phyloP scores from a whole-genome alignment of 35 echinoderm and acorn worm species.

The Anneissia japonica region DNA sequence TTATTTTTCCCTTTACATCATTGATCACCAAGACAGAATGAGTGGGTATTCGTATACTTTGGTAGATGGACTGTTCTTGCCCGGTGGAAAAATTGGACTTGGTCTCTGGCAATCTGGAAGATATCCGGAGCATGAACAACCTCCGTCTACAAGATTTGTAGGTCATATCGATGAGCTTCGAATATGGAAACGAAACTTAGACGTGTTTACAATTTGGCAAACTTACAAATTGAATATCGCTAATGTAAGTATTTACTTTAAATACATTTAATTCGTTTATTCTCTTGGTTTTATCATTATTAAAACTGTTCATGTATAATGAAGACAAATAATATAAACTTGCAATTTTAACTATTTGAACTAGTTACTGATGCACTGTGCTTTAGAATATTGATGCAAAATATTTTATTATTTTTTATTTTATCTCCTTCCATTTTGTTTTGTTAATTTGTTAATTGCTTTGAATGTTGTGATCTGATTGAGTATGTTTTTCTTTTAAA shows the following conservation, averaged over 20 bases:
- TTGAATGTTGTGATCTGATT: too few relatives aligned
- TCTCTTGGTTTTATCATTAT: too few relatives aligned
- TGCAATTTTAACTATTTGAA: too few relatives aligned
- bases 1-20: slow-evolving; percentile 41
- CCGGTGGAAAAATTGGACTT: slow-evolving; percentile 48
- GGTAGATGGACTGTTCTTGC: slow-evolving; percentile 15
- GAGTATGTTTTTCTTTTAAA: neutral
- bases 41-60: slow-evolving; percentile 33
- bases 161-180: slow-evolving; percentile 78
- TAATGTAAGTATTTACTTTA: neutral
- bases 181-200: slow-evolving; percentile 63
- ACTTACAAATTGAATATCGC: slow-evolving; percentile 44
- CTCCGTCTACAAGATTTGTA: slow-evolving; percentile 19
- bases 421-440: too few relatives aligned
- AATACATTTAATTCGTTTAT: too few relatives aligned
- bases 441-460: too few relatives aligned
- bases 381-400: too few relatives aligned
- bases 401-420: too few relatives aligned
- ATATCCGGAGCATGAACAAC: slow-evolving; percentile 3
- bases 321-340: too few relatives aligned
- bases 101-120: slow-evolving; percentile 55
- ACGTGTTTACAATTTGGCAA: slow-evolving; percentile 31
- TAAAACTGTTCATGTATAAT: too few relatives aligned
- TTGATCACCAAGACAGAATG: slow-evolving; percentile 34
- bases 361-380: too few relatives aligned